Base-by-base conservation (phyloP, 2,113 vertebrate genomes). In the Pycnonotus jocosus region DNA sequence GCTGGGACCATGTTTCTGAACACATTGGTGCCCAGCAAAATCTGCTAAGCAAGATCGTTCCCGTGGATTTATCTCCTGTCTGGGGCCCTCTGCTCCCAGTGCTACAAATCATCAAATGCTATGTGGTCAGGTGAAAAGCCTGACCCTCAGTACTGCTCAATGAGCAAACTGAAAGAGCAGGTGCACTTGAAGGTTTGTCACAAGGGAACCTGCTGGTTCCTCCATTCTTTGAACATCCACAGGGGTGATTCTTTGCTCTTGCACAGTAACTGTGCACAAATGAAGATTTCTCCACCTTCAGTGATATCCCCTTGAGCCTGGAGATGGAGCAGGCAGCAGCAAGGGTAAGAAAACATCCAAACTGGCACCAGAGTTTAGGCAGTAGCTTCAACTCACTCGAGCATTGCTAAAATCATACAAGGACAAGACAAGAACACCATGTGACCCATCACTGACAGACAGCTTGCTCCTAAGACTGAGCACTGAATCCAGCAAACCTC, bases 361-460 rank as follows among this genome's bases (percentile, higher is more conserved):
- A 66, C 10, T 44, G 11, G 11, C 40, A 54, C 21, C 9, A 58
- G 16, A 6, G 2, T 73, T 35, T 23, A 54, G 28, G 12, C 22
- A 28, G 23, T 47, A 80, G 56, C 45, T 86, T 77, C 30, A 50
- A 8, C 14, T 65, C 38, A 61, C 11, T 7, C 7, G 1, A 88
- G 14, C 61, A 51, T 38, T 16, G 20, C 44, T 66, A 51, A 87
- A 82, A 51, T 37, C n/a, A 27, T 53, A 25, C 8, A 18, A 44
- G 11, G 12, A 42, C 70, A 66, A 30, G 21, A 38, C 48, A 68
- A 79, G 44, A 62, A 47, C 14, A 27, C 24, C 38, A 35, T 24
- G 22, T 0, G 0, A 51, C 24, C 21, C 7, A 2, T n/a, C 38
- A 70, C 3, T 14, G 9, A 66, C 28, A 50, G 50, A n/a, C 4